A percentile compares a stretch with the other conserved stretches of the same genome.
These are phyloP conservation scores for Protobothrops mucrosquamatus DNA, from an alignment of 2,113 vertebrate species.

Conservation along the genomic window DNA sequence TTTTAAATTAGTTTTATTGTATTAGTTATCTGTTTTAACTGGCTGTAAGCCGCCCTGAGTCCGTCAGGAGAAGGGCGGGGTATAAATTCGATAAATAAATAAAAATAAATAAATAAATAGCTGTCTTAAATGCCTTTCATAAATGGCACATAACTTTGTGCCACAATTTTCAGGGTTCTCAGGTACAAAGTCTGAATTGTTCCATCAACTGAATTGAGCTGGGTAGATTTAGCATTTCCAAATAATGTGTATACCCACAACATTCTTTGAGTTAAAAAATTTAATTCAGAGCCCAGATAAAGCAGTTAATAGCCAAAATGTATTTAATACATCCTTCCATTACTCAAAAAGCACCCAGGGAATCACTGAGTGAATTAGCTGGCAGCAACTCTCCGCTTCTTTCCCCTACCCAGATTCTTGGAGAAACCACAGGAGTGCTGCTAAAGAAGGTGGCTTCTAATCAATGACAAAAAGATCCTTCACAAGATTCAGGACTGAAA, in stretches of 20 bases:
- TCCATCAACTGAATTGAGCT: not conserved
- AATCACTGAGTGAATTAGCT: not conserved
- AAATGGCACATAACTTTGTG: not conserved
- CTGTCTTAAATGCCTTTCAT: not conserved
- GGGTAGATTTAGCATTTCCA: not conserved
- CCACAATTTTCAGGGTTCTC: not conserved
- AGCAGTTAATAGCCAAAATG: not conserved
- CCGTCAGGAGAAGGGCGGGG: too few species aligned
- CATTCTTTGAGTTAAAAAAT: not conserved
- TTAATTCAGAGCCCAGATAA: not conserved
- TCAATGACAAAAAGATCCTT: not conserved
- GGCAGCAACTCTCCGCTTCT: slow-evolving; percentile 13
- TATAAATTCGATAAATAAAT: too few species aligned
- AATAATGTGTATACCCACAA: not conserved
- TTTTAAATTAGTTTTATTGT: too few species aligned
- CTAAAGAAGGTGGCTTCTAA: not conserved
- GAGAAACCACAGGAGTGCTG: slow-evolving; percentile 14
- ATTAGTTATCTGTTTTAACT: too few species aligned
- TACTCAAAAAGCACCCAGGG: not conserved
- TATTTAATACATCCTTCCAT: slow-evolving; percentile 6
- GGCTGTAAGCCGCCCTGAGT: too few species aligned
- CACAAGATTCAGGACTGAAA: not conserved
- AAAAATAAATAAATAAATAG: too few species aligned
- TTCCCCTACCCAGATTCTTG: not conserved
- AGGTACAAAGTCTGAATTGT: not conserved